Percentiles rank a stretch among this genome's conserved stretches.
These are phyloP conservation scores for Sturnira hondurensis DNA, from an alignment of 2,113 vertebrate species.

Conservation along the genomic window DNA sequence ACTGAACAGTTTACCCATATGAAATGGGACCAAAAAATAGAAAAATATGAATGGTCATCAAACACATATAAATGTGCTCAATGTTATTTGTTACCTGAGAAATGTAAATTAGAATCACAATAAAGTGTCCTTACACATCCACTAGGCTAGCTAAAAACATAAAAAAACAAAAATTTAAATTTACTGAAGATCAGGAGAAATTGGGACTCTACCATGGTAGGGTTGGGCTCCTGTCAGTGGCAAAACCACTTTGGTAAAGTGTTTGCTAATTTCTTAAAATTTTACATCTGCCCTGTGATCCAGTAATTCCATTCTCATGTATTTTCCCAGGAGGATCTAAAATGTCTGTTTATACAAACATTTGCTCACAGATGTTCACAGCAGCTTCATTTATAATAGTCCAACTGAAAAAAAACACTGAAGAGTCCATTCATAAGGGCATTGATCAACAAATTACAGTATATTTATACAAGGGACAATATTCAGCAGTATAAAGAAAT, in stretches of 20 bases:
- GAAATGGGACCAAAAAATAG: background rate
- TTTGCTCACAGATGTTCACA: background rate
- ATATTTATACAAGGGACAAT: background rate
- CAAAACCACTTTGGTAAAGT: background rate
- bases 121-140: background rate
- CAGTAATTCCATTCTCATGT: background rate
- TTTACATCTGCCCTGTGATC: background rate
- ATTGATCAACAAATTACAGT: background rate
- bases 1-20: background rate
- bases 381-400: background rate
- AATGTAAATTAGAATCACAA: background rate
- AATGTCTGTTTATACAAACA: background rate
- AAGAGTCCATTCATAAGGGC: background rate
- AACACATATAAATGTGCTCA: background rate
- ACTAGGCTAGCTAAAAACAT: background rate
- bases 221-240: background rate
- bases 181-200: background rate
- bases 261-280: background rate
- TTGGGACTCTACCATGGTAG: background rate
- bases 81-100: background rate
- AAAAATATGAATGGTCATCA: background rate
- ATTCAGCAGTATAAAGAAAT: background rate
- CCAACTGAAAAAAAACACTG: background rate
- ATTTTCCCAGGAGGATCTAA: background rate
- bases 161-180: background rate